Evolutionary conservation across 2,797 vertebrate species (phyloP), one percentile per base, ranked within the genome.

Genomic region (Sebastolobus altivelis): DNA sequence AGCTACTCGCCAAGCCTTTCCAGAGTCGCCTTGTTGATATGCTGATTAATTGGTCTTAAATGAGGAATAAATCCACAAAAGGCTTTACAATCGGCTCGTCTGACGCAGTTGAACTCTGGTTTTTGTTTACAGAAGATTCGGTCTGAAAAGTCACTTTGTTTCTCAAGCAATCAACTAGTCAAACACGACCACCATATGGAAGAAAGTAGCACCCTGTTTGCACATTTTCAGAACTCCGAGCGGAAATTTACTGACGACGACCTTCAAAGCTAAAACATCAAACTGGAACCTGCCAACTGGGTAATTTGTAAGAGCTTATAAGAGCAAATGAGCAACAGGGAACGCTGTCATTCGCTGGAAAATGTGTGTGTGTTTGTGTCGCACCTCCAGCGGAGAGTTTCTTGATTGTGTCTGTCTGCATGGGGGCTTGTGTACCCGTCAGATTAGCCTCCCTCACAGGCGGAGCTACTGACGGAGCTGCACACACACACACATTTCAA

Each of bases 31-130:
- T 90, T 61, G 65, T 88, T 84, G 87, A 85, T 84, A 84, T 77
- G 82, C 81, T 79, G 84, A 92, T 93, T 83, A 92, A 93, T 81
- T 84, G 78, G 79, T 79, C 75, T 87, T 80, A 78, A 90, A 82
- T 71, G 74, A 78, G 74, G 84, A 84, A 75, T 67, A 68, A 84
- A 87, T 77, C 52, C 61, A 63, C 65, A 60, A 38, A 65, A 72
- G 49, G 58, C 33, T 65, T 56, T n/a, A 13, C 20, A 72, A 75
- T 59, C 55, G 29, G 35, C 67, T 65, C 11, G 8, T 37, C 67
- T 59, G 63, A 81, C 63, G 27, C 10, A 3, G 31, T 8, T 37
- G 18, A 55, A 20, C 8, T 14, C 18, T n/a, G 9, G 1, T 55
- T 56, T 29, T 16, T 75, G 35, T 76, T 80, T 54, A 66, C 12